Evolutionary conservation across 2,888 invertebrate genomes (phyloP), one percentile per base, ranked within the genome.

Genomic region (Euzophera pinguis): DNA sequence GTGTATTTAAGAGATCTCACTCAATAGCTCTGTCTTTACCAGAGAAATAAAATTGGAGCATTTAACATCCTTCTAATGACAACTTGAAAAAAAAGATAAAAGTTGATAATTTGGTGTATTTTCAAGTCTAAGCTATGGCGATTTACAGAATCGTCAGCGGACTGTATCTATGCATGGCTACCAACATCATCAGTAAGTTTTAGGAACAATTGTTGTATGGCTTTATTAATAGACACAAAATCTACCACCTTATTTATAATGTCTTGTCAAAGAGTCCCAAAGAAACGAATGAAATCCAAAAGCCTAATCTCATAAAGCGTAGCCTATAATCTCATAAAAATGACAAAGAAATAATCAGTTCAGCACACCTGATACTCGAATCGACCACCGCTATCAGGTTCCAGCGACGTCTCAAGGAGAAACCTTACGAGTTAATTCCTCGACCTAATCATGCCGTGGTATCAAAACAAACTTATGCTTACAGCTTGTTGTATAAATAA

Each of bases 351-450:
- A 22, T 22, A 22, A 53, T 54, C 53, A 53, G 59, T 59, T 43
- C 61, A 60, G 63, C 59, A 61, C 65, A 61, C 50, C 56, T 56
- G 63, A 64, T 58, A 54, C 61, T 53, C 39, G 38, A 53, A 55
- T 52, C 53, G 52, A 59, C 67, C 13, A 14, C 14, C 14, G 14
- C 14, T 69, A 73, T 81, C 76, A 63, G 47, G 62, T 50, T 61
- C 65, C 62, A 64, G 77, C n/a, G n/a, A n/a, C n/a, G n/a, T 81
- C 81, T 79, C 72, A 71, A 75, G 71, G 60, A 52, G 83, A 85
- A 82, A 63, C 82, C 85, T 2, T 41, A 62, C 62, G 57, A 71
- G 71, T 41, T 78, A 80, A 79, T 74, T 58, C 82, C 71, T 17
- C 45, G 45, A 74, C 71, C 68, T 74, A 76, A 79, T 81, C 74